A percentile compares a stretch with the other conserved stretches of the same genome.
Evolutionary conservation across 2,113 vertebrate genomes (phyloP).

Genomic region (Ctenomys sociabilis): DNA sequence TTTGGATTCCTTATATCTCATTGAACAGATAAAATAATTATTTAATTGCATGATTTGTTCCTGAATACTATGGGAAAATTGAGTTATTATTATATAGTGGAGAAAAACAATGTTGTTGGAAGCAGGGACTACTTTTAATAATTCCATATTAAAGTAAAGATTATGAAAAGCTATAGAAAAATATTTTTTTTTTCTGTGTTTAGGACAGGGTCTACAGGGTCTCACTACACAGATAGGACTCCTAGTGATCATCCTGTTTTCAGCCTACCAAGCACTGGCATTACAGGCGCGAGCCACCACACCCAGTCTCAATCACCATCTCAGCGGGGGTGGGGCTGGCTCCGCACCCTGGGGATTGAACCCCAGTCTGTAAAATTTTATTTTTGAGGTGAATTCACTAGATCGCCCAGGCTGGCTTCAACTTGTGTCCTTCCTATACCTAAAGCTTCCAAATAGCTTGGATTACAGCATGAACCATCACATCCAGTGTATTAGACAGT

Average conservation of each 20-base stretch:
- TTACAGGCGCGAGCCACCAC: too few relatives aligned
- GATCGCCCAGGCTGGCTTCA: background rate
- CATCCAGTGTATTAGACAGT: background rate
- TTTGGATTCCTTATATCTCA: constrained; percentile 42
- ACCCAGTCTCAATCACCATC: too few relatives aligned
- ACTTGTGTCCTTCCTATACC: background rate
- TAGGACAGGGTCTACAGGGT: too few relatives aligned
- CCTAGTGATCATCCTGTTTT: too few relatives aligned
- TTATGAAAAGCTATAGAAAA: constrained; percentile 17
- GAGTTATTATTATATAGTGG: background rate
- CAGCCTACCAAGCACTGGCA: too few relatives aligned
- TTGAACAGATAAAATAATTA: constrained; percentile 23
- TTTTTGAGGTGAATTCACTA: background rate
- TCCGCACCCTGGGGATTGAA: too few relatives aligned
- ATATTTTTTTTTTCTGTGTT: background rate
- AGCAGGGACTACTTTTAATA: background rate
- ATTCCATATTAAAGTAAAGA: background rate
- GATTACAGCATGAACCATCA: background rate
- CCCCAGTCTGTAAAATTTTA: too few relatives aligned
- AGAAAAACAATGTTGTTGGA: background rate
- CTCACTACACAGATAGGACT: too few relatives aligned
- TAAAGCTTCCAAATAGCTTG: background rate
- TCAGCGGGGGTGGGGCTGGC: too few relatives aligned
- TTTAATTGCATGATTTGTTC: background rate
- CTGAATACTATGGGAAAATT: background rate